A percentile compares a stretch with the other conserved stretches of the same genome.
These are phyloP conservation scores for Baronia brevicornis DNA, from an alignment of 2,888 invertebrate species.

Conservation along the genomic window DNA sequence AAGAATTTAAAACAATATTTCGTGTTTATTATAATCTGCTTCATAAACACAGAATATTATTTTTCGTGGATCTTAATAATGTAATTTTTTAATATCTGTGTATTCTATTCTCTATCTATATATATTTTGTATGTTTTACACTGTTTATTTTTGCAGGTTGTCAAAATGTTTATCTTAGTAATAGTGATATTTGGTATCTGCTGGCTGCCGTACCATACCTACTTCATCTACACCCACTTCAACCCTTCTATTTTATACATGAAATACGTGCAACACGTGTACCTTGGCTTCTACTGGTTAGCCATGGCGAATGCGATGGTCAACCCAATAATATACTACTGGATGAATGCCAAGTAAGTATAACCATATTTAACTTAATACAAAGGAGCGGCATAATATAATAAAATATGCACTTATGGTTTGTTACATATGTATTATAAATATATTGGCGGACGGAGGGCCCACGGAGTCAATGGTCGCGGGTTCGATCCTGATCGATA, in stretches of 20 bases:
- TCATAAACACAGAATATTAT: no score
- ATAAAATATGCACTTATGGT: neutral
- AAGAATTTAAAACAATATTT: neutral
- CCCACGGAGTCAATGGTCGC: no score
- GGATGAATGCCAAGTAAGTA: constrained; percentile 91
- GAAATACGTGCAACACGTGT: constrained; percentile 88
- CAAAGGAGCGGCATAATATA: no score
- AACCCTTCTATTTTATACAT: constrained; percentile 78
- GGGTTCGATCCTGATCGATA: no score
- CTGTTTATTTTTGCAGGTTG: constrained; percentile 77
- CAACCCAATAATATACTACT: constrained; percentile 93
- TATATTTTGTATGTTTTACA: neutral
- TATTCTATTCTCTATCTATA: no score
- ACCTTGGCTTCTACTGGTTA: constrained; percentile 90
- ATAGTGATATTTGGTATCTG: constrained; percentile 90
- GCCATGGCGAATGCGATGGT: constrained; percentile 97
- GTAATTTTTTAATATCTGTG: no score
- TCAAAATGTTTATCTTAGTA: constrained; percentile 91
- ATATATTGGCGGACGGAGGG: neutral
- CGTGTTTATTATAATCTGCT: no score
- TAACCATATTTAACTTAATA: constrained; percentile 1
- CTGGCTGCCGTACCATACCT: constrained; percentile 92
- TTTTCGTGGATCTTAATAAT: no score
- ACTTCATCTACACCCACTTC: constrained; percentile 89
- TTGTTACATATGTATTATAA: neutral